Conservation (phyloP, 2,113 vertebrate genomes). For the Labeo rohita region DNA sequence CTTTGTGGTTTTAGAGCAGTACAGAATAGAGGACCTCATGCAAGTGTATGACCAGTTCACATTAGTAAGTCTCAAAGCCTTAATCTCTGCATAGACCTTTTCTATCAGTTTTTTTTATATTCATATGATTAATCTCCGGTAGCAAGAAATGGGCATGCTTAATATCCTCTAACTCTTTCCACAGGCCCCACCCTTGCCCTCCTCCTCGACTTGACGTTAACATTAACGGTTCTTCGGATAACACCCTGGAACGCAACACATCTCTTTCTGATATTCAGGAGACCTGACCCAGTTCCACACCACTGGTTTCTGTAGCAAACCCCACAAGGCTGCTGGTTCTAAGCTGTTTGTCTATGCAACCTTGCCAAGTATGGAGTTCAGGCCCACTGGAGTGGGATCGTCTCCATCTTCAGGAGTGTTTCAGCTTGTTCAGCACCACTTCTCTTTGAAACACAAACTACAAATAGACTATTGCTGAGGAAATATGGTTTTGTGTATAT, state of each 20-base stretch:
- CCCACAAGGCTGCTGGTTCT: constrained; percentile 96
- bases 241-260: constrained; percentile 67
- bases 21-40: constrained; percentile 96
- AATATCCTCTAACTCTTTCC: background rate
- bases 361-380: constrained; percentile 88
- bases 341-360: constrained; percentile 99
- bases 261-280: constrained; percentile 99
- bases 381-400: constrained; percentile 85
- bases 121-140: background rate
- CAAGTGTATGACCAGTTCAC: constrained; percentile 99
- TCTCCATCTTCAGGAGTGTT: constrained; percentile 84
- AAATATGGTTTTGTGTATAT: constrained; percentile 93
- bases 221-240: constrained; percentile 79
- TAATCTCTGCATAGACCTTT: background rate
- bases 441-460: constrained; percentile 63
- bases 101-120: background rate
- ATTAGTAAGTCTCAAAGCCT: constrained; percentile 83
- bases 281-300: constrained; percentile 89
- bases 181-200: constrained; percentile 94
- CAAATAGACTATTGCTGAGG: constrained; percentile 72
- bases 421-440: constrained; percentile 85
- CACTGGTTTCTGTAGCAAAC: constrained; percentile 94
- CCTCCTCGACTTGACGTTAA: constrained; percentile 91
- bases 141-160: background rate
- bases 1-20: constrained; percentile 98